phyloP scores from a whole-genome alignment of 1,140 invertebrate species.

The Aphidius ervi region DNA sequence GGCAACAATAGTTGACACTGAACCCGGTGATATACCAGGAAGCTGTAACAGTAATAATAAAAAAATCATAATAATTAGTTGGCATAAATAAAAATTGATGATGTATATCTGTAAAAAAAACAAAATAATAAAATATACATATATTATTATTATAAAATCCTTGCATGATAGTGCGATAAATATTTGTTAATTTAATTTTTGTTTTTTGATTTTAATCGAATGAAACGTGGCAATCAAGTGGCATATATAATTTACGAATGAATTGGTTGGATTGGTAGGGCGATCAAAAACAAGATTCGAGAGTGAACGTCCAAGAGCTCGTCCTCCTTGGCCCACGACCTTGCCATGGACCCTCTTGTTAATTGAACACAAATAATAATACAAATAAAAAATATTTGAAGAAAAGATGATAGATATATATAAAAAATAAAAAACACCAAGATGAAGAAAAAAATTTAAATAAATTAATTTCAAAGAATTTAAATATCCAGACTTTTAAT shows the following conservation, averaged over 20 bases:
- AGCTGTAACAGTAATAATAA: constrained; percentile 35
- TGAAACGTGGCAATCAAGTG: constrained; percentile 1
- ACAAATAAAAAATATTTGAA: neutral
- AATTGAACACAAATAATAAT: no score
- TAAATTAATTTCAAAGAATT: neutral
- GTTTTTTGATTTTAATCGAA: constrained; percentile 13
- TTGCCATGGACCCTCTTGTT: constrained; percentile 1
- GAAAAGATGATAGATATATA: neutral
- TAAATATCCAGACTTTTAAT: no score
- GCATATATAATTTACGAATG: constrained; percentile 14
- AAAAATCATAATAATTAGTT: neutral
- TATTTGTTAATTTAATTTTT: neutral
- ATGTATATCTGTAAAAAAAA: neutral
- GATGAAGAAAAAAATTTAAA: neutral
- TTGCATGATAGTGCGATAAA: no score
- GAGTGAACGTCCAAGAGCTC: constrained; percentile 19
- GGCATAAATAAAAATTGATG: neutral
- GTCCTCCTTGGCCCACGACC: constrained; percentile 26
- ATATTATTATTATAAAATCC: neutral
- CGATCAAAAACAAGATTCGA: constrained; percentile 13
- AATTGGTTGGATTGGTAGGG: constrained; percentile 4
- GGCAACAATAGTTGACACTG: constrained; percentile 52
- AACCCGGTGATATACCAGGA: constrained; percentile 40
- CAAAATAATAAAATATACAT: neutral
- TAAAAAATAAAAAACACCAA: neutral